A percentile compares a stretch with the other conserved stretches of the same genome.
These are phyloP conservation scores for Antechinus flavipes DNA, from an alignment of 2,113 vertebrate species.

Conservation along the genomic window DNA sequence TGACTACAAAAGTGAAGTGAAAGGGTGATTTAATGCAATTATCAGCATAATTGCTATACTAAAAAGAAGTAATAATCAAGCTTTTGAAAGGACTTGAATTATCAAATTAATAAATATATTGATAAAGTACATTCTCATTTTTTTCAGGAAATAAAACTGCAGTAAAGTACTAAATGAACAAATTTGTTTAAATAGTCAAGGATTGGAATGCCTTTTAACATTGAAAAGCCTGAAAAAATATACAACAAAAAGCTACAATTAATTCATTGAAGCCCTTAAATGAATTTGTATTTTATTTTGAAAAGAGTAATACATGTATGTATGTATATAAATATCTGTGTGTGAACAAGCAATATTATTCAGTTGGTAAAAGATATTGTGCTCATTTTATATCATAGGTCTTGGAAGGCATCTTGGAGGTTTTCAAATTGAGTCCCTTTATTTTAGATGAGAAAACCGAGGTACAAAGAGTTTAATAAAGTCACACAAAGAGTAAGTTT, in stretches of 20 bases:
- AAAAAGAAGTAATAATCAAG: neutral
- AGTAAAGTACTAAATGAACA: neutral
- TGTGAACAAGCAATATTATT: neutral
- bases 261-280: neutral
- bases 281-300: neutral
- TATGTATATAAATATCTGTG: neutral
- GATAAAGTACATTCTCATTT: neutral
- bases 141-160: neutral
- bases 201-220: neutral
- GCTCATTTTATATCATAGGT: neutral
- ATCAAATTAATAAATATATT: neutral
- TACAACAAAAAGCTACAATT: neutral
- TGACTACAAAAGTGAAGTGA: neutral
- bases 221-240: neutral
- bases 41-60: neutral
- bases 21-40: slow-evolving; percentile 18
- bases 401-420: neutral
- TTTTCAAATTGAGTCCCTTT: neutral
- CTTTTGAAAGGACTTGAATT: neutral
- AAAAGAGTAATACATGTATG: neutral
- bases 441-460: neutral
- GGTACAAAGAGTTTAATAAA: neutral
- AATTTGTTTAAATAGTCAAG: neutral
- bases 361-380: neutral
- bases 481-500: neutral